Percentiles rank a stretch among this genome's conserved stretches.
These are phyloP conservation scores for Maccullochella peelii DNA, from an alignment of 2,113 vertebrate genomes.

Conservation along the genomic window DNA sequence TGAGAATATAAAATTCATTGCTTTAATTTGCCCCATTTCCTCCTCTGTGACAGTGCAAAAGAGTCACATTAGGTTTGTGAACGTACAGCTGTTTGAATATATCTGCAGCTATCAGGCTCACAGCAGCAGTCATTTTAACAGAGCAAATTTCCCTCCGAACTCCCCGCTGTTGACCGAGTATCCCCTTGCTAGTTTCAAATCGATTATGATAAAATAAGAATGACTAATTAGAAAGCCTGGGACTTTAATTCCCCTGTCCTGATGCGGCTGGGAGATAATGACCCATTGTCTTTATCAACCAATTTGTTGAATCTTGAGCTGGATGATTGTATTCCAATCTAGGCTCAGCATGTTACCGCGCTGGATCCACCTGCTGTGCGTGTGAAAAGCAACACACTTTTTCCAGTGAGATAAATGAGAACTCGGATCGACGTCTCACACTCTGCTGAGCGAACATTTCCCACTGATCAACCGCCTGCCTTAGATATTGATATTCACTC, in stretches of 20 bases:
- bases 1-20: neutral
- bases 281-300: slow-evolving; percentile 39
- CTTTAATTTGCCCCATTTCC: neutral
- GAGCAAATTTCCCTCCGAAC: slow-evolving; percentile 4
- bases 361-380: slow-evolving; percentile 40
- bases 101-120: slow-evolving; percentile 45
- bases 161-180: slow-evolving; percentile 8
- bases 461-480: slow-evolving; percentile 55
- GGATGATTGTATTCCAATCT: slow-evolving; percentile 38
- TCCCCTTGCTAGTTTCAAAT: slow-evolving; percentile 32
- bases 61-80: slow-evolving; percentile 3
- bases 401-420: slow-evolving; percentile 45
- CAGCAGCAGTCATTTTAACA: slow-evolving; percentile 39
- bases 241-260: slow-evolving; percentile 36
- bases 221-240: slow-evolving; percentile 56
- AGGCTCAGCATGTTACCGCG: neutral
- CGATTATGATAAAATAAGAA: slow-evolving; percentile 67
- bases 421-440: slow-evolving; percentile 33
- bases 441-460: slow-evolving; percentile 63
- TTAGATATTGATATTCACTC: slow-evolving; percentile 68
- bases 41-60: slow-evolving; percentile 17
- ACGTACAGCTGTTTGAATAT: slow-evolving; percentile 25
- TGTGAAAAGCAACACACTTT: slow-evolving; percentile 45
- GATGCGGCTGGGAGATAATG: slow-evolving; percentile 53
- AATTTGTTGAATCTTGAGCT: slow-evolving; percentile 47